phyloP scores from a whole-genome alignment of 2,888 invertebrate genomes.

The Ichneumoninae sp. region DNA sequence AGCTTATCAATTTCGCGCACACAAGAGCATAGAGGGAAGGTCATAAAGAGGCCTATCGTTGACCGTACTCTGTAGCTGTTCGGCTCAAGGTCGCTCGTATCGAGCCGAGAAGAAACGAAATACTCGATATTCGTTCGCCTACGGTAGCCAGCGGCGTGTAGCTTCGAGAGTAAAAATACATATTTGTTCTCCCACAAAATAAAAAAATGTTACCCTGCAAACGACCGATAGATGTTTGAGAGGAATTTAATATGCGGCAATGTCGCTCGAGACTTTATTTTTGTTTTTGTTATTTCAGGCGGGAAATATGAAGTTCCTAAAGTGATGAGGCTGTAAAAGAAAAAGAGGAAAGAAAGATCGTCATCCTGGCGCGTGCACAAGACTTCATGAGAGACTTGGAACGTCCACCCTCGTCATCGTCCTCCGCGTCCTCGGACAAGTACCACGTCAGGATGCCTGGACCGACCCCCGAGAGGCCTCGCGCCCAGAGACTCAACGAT shows the following conservation, averaged over 20 bases:
- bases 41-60: constrained; percentile 43
- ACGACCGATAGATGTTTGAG: neutral
- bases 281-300: neutral
- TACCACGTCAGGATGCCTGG: constrained; percentile 80
- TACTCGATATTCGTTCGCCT: constrained; percentile 32
- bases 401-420: constrained; percentile 73
- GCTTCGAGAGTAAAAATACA: constrained; percentile 7
- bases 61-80: constrained; percentile 11
- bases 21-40: constrained; percentile 48
- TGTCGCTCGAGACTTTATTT: neutral
- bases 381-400: constrained; percentile 79
- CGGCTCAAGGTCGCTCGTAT: constrained; percentile 47
- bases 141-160: neutral
- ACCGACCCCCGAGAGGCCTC: constrained; percentile 81
- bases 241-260: neutral
- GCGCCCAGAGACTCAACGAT: constrained; percentile 82
- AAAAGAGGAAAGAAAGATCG: constrained; percentile 43
- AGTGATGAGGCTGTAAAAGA: constrained; percentile 32
- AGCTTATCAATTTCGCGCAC: constrained; percentile 49
- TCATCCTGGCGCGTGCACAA: constrained; percentile 80
- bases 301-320: constrained; percentile 60
- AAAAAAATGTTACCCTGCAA: neutral
- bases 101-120: constrained; percentile 40
- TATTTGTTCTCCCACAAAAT: neutral
- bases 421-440: constrained; percentile 77